Percentiles rank a stretch among this genome's conserved stretches.
These are phyloP conservation scores for Stenotaenia linearis DNA, from an alignment of 2,888 invertebrate genomes.

Conservation along the genomic window DNA sequence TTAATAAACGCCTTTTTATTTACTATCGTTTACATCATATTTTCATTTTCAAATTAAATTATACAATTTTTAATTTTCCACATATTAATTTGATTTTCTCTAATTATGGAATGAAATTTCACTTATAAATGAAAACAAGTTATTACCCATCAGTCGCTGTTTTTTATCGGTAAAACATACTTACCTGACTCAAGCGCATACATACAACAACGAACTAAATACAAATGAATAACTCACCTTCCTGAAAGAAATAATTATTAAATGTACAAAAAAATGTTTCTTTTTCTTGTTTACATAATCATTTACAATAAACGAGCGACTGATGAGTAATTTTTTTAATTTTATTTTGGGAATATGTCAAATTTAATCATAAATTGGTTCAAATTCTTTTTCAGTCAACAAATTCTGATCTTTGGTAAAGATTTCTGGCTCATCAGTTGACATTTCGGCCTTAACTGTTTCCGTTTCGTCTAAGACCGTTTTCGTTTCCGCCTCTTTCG, in stretches of 20 bases:
- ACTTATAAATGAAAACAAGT: not conserved
- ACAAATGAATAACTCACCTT: not conserved
- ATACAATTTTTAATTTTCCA: not conserved
- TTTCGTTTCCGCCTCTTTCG: not conserved
- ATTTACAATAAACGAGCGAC: not conserved
- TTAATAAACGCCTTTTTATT: not conserved
- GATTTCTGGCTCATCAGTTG: not conserved
- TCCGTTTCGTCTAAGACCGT: not conserved
- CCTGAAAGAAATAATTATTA: not conserved
- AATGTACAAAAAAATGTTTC: no score
- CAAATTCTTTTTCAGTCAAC: conserved; percentile 31
- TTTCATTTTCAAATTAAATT: no score
- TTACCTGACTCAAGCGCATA: no score
- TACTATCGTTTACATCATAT: not conserved
- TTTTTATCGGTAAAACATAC: no score
- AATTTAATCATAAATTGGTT: conserved; percentile 29
- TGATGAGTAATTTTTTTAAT: not conserved
- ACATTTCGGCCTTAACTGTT: not conserved
- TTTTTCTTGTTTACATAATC: no score
- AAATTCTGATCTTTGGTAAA: not conserved
- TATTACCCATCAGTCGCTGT: not conserved
- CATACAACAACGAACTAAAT: not conserved
- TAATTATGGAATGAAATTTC: not conserved
- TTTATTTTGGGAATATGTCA: not conserved
- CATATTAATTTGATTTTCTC: no score